A percentile compares a stretch with the other conserved stretches of the same genome.
Evolutionary conservation across 2,888 invertebrate genomes (phyloP).

Genomic region (Epinotia bilunana): DNA sequence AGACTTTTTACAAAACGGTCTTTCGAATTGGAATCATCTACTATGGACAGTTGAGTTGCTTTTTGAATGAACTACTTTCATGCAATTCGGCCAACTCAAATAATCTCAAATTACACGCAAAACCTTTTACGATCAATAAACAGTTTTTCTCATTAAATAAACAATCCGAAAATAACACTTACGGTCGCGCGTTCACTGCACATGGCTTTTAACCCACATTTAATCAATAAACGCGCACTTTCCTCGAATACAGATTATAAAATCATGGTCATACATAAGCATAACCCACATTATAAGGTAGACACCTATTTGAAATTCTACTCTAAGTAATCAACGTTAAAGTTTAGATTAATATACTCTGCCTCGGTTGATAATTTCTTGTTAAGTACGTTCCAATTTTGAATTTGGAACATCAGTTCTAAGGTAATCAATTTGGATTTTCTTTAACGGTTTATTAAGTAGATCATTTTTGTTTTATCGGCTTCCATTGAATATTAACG

Average conservation of each 20-base stretch:
- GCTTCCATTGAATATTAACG: slow-evolving; percentile 21
- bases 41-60: too few species aligned
- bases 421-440: slow-evolving; percentile 2
- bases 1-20: too few species aligned
- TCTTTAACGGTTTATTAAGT: not conserved
- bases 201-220: slow-evolving; percentile 56
- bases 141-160: slow-evolving; percentile 31
- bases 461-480: slow-evolving; percentile 12
- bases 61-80: too few species aligned
- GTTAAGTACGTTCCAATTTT: not conserved
- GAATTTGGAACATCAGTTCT: not conserved
- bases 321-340: not conserved
- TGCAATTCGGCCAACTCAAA: too few species aligned
- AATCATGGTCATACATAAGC: slow-evolving; percentile 38
- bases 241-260: slow-evolving; percentile 47
- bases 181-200: slow-evolving; percentile 47
- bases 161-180: slow-evolving; percentile 40
- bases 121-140: slow-evolving; percentile 37
- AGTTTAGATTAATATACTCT: not conserved
- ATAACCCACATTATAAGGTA: not conserved
- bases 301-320: not conserved
- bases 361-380: not conserved
- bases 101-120: not conserved
- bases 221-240: slow-evolving; percentile 53
- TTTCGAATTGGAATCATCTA: too few species aligned